phyloP scores from a whole-genome alignment of 1,140 invertebrate genomes.

The Dermatophagoides farinae region DNA sequence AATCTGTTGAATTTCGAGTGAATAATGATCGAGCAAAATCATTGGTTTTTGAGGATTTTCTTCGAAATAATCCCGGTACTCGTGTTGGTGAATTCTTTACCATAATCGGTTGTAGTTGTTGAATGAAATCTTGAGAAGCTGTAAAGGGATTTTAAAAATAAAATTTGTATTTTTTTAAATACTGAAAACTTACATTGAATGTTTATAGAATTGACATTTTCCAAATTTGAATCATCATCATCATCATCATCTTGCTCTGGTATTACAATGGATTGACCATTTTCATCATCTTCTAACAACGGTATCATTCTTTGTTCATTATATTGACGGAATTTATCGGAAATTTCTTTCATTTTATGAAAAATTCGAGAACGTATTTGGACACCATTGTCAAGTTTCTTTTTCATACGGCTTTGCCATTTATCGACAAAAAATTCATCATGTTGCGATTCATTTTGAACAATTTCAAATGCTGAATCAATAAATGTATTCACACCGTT shows the following conservation, averaged over 20 bases:
- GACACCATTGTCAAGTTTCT: neutral
- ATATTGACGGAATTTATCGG: neutral
- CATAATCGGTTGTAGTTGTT: neutral
- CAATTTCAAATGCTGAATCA: neutral
- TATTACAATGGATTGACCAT: neutral
- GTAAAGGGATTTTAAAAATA: neutral
- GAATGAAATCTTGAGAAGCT: neutral
- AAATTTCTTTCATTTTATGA: neutral
- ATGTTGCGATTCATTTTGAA: neutral
- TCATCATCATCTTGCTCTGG: neutral
- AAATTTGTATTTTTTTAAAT: neutral
- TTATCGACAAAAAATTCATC: neutral
- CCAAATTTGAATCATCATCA: neutral
- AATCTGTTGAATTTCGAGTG: neutral
- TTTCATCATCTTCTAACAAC: neutral
- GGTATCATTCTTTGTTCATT: neutral
- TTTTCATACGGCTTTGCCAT: neutral
- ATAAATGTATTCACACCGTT: neutral
- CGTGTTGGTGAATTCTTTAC: slow-evolving; percentile 2
- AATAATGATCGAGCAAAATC: neutral
- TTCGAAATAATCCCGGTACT: slow-evolving; percentile 4
- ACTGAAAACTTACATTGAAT: neutral
- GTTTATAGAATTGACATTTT: neutral
- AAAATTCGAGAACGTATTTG: neutral
- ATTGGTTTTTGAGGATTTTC: neutral